Evolutionary conservation across 1,140 invertebrate genomes (phyloP), one percentile per base, ranked within the genome.

Genomic region (Drosophila kikkawai): DNA sequence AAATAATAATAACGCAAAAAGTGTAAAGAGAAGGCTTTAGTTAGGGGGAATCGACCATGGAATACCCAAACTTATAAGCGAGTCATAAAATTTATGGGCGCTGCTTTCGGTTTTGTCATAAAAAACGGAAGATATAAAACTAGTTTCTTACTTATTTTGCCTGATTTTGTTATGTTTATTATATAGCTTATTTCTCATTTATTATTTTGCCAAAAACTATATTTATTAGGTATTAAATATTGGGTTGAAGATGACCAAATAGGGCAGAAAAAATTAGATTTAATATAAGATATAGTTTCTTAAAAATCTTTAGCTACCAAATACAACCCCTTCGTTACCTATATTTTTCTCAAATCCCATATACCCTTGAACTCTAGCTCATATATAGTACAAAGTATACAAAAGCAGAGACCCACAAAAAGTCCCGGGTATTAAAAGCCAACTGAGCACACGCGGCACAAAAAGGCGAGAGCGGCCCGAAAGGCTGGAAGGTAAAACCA

Each of bases 371-470:
- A 56, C 53, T 37, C 19, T 56, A 4, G 36, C 36, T 39, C 36
- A n/a, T 56, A 56, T 39, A 26, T 36, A 29, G 47, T n/a, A n/a
- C 13, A 36, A 39, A 39, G 53, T 26, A 39, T 48, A 36, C 47
- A 32, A 17, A 65, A n/a, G 26, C 63, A 26, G 66, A 13, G 66
- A 22, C 63, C 63, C 42, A 69, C 64, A 47, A 37, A 70, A 70
- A 70, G 42, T 45, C 19, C 22, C 8, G 39, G 36, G 67, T 45
- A 68, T 68, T 68, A 68, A 68, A 68, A 68, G 63, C 63, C 63
- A 70, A 65, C 68, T 59, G 61, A 73, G 59, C 80, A 50, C 80
- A 85, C 60, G 79, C 75, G 60, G 65, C 66, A 79, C 47, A 82
- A 85, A 86, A 75, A 61, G 58, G 55, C 26, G 15, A 44, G 17